These are phyloP conservation scores for Bothrops jararaca DNA, from an alignment of 2,113 vertebrate genomes.

Conservation along the genomic window DNA sequence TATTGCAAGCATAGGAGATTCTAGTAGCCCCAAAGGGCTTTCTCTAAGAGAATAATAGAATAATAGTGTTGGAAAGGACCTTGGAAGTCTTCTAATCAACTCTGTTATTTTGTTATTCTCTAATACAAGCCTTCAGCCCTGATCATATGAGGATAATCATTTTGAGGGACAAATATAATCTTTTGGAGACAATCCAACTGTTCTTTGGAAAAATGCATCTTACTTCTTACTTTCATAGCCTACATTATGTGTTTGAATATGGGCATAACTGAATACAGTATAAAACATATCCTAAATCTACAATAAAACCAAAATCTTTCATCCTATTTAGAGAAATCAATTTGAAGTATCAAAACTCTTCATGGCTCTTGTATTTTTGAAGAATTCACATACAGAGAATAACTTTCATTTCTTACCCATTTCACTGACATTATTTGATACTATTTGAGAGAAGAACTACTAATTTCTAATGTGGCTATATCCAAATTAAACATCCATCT, in stretches of 20 bases:
- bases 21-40: background rate
- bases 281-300: background rate
- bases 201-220: background rate
- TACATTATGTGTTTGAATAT: background rate
- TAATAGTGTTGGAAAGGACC: background rate
- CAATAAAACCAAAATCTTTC: background rate
- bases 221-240: background rate
- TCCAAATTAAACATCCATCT: conserved; percentile 12
- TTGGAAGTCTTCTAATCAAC: background rate
- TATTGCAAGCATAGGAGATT: background rate
- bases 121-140: background rate
- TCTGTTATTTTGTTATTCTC: background rate
- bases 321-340: background rate
- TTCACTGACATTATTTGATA: background rate
- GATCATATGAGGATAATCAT: background rate
- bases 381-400: background rate
- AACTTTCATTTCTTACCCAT: background rate
- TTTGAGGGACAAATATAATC: background rate
- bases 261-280: background rate
- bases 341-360: background rate
- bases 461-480: background rate
- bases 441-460: background rate
- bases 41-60: background rate
- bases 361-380: background rate
- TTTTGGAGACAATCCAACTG: background rate